phyloP scores from a whole-genome alignment of 2,797 vertebrate species.

The Psittacula echo region DNA sequence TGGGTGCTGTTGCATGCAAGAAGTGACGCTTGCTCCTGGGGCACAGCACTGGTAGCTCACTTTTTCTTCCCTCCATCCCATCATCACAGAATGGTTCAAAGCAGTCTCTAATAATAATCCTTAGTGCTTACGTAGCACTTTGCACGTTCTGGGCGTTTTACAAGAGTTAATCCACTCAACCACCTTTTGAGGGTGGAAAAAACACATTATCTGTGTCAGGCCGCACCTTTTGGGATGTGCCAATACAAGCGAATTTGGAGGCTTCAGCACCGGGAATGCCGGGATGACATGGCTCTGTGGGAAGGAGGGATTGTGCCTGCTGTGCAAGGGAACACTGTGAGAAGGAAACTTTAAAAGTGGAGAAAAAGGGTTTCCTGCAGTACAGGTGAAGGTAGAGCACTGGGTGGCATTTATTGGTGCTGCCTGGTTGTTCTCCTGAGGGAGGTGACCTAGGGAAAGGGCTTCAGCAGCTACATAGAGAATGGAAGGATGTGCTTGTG shows the following conservation, averaged over 20 bases:
- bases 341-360: not conserved
- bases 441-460: not conserved
- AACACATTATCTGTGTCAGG: not conserved
- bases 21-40: not conserved
- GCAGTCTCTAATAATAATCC: not conserved
- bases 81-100: fast-evolving
- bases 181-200: not conserved
- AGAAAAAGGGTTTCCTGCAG: not conserved
- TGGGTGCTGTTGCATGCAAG: not conserved
- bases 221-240: not conserved
- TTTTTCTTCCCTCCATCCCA: not conserved
- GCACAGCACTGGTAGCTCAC: not conserved
- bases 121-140: fast-evolving
- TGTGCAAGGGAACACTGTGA: not conserved
- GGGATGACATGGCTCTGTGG: fast-evolving
- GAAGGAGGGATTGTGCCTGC: not conserved
- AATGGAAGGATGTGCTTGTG: not conserved
- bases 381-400: not conserved
- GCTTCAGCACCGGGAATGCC: fast-evolving
- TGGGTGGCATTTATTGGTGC: fast-evolving
- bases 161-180: not conserved
- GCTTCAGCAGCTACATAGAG: not conserved
- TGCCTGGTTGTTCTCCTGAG: not conserved
- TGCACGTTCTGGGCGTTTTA: not conserved
- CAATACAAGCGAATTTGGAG: not conserved